Percentiles rank a stretch among this genome's conserved stretches.
Evolutionary conservation across 2,113 vertebrate genomes (phyloP).

Genomic region (Caracal caracal): DNA sequence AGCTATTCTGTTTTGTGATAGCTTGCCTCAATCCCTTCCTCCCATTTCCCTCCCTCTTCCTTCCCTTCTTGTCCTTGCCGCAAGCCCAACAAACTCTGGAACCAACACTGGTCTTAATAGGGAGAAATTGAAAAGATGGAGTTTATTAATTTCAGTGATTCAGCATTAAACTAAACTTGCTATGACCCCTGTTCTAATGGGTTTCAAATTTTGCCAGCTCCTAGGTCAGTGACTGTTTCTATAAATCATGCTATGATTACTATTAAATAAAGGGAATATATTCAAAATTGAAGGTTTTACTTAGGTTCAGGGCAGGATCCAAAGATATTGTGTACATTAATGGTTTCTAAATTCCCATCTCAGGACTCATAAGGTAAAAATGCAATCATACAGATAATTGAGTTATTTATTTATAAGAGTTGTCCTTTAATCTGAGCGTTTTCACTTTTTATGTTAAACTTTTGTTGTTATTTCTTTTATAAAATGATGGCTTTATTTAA

Average conservation of each 20-base stretch:
- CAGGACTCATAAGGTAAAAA: not conserved
- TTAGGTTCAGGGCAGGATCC: not conserved
- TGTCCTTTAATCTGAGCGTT: not conserved
- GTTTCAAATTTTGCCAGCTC: not conserved
- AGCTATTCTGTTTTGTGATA: not conserved
- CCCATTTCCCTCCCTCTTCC: not conserved
- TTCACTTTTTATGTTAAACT: not conserved
- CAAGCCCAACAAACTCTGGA: not conserved
- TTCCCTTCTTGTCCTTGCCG: not conserved
- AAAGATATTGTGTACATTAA: not conserved
- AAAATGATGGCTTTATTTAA: not conserved
- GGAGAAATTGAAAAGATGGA: not conserved
- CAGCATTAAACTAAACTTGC: conserved; percentile 14
- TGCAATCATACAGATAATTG: not conserved
- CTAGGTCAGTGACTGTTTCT: not conserved
- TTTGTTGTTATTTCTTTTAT: not conserved
- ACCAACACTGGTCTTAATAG: not conserved
- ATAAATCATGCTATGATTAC: not conserved
- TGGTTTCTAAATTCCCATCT: not conserved
- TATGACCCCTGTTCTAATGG: not conserved
- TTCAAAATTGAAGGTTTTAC: not conserved
- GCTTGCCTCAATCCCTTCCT: not conserved
- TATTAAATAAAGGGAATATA: not conserved
- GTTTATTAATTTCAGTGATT: conserved; percentile 34
- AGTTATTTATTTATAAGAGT: not conserved